phyloP scores from a whole-genome alignment of 2,797 vertebrate species.

The Silurus lanzhouensis region DNA sequence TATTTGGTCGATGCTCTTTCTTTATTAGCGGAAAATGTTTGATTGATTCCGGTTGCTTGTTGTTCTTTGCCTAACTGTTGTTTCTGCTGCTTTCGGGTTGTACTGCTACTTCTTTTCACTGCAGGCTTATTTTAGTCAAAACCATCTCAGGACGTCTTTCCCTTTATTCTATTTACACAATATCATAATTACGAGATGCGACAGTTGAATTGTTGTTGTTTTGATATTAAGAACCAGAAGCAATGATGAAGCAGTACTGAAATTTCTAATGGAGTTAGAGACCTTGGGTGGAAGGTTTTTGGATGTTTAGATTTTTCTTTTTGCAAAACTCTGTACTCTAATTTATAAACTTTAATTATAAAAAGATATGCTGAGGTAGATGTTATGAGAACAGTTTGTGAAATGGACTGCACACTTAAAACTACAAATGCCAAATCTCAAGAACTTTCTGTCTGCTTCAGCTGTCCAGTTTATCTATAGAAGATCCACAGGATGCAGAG shows the following conservation, averaged over 20 bases:
- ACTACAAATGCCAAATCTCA: not conserved
- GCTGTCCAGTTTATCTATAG: constrained; percentile 73
- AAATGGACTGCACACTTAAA: not conserved
- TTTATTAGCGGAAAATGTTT: not conserved
- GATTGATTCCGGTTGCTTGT: not conserved
- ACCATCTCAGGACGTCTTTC: not conserved
- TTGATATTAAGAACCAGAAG: not conserved
- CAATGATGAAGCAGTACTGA: not conserved
- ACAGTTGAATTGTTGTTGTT: not conserved
- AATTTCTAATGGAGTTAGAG: not conserved
- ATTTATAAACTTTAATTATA: not conserved
- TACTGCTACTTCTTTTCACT: not conserved
- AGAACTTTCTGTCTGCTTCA: constrained; percentile 35
- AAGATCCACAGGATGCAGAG: constrained; percentile 81
- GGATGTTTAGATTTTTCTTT: not conserved
- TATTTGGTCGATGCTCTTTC: not conserved
- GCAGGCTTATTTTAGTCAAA: not conserved
- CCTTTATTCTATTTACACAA: not conserved
- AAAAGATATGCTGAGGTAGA: not conserved
- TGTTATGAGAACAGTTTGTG: not conserved
- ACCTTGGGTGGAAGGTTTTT: not conserved
- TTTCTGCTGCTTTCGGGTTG: not conserved
- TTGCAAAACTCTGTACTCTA: not conserved
- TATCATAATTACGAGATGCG: not conserved
- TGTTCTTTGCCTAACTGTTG: not conserved